Base-by-base conservation (phyloP, 1,140 invertebrate species). In the Mactra quadrangularis region DNA sequence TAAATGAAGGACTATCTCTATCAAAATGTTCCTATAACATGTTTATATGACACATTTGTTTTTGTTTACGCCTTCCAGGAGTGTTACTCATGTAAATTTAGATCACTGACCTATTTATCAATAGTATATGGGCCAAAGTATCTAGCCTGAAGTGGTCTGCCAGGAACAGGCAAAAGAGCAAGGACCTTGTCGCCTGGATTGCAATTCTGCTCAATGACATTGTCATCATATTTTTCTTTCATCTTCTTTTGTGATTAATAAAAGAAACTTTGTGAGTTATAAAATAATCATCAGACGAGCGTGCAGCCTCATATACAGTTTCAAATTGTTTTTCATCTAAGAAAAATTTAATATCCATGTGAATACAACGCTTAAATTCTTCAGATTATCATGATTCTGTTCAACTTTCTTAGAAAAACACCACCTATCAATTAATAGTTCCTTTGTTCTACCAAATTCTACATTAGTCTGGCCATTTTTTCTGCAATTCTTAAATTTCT, bases 171-270 rank as follows among this genome's bases (percentile, higher is more conserved):
- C n/a, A n/a, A n/a, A n/a, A n/a, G n/a, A n/a, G n/a, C n/a, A n/a
- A n/a, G n/a, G 19, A 11, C 7, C 45, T 47, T 47, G 45, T 47
- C 57, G 45, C 72, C 83, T 33, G 77, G 57, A 15, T 82, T 41
- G 72, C 86, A 87, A 31, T 25, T 55, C 78, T 75, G 66, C 17
- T 55, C 35, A 27, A 27, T 27, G 31, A 70, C 66, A 70, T 75
- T 79, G 57, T 74, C 82, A 64, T 87, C 85, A 87, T 84, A 87
- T 66, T 41, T 74, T 19, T 0, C 3, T 82, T 86, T 89, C 66
- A 85, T 86, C 31, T 78, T 85, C 11, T 0, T 13, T 53, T 86
- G 81, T 27, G 59, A 15, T 15, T n/a, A n/a, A n/a, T 71, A 4
- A 81, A 68, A 15, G 6, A 47, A 1, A 60, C 35, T 31, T 81